A percentile compares a stretch with the other conserved stretches of the same genome.
phyloP scores from a whole-genome alignment of 2,888 invertebrate species.

The Drosophila birchii region DNA sequence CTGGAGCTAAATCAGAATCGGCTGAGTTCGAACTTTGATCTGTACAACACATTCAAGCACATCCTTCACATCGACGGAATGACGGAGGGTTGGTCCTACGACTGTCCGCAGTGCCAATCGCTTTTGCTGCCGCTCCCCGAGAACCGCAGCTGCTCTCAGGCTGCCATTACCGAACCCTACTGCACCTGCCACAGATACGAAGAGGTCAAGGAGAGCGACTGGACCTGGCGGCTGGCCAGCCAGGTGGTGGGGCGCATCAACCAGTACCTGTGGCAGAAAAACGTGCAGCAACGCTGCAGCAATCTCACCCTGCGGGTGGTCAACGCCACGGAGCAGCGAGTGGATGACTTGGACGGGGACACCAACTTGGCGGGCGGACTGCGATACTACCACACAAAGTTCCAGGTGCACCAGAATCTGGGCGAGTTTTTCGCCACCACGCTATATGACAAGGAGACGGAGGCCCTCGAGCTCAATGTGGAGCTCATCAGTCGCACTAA shows the following conservation, averaged over 20 bases:
- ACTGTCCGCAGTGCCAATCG: constrained; percentile 88
- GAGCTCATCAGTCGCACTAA: constrained; percentile 37
- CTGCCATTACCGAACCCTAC: constrained; percentile 88
- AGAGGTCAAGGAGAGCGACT: constrained; percentile 74
- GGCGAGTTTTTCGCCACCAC: constrained; percentile 33
- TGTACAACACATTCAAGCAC: constrained; percentile 89
- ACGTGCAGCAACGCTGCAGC: constrained; percentile 24
- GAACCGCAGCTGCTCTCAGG: constrained; percentile 88
- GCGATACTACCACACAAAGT: constrained; percentile 26
- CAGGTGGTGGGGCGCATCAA: constrained; percentile 64
- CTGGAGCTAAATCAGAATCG: constrained; percentile 87
- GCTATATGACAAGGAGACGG: constrained; percentile 17
- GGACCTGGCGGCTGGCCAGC: constrained; percentile 76
- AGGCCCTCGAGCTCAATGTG: constrained; percentile 27
- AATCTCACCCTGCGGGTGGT: constrained; percentile 22
- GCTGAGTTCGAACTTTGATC: constrained; percentile 89
- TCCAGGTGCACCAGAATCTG: constrained; percentile 32
- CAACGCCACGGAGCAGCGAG: constrained; percentile 21
- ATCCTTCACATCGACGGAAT: constrained; percentile 84
- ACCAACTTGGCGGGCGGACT: background rate
- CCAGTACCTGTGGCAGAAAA: constrained; percentile 33
- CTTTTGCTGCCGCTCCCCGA: constrained; percentile 86
- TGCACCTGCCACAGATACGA: constrained; percentile 88
- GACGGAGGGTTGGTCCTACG: constrained; percentile 81
- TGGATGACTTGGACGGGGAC: constrained; percentile 2